Percentiles rank a stretch among this genome's conserved stretches.
Conservation (phyloP, 2,113 vertebrate species). For the Pavo muticus region DNA sequence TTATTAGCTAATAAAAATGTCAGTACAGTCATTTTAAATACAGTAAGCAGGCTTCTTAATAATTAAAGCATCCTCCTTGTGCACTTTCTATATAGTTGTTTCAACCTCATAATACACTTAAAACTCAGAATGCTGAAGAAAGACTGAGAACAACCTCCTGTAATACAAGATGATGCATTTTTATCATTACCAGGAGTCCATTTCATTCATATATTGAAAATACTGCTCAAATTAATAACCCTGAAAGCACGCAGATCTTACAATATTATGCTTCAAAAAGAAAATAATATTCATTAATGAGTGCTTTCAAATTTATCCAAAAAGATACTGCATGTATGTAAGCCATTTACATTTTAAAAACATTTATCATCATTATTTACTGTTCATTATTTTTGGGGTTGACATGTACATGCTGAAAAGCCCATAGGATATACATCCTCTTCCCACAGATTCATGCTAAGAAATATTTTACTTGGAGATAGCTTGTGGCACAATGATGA, state of each 20-base stretch:
- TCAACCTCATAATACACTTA: slow-evolving; percentile 39
- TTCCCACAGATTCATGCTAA: background rate
- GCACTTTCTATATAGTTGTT: slow-evolving; percentile 16
- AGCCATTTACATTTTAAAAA: background rate
- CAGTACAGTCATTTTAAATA: background rate
- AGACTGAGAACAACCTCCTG: slow-evolving; percentile 40
- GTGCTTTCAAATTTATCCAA: background rate
- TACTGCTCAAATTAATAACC: background rate
- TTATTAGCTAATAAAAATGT: background rate
- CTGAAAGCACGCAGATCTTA: background rate
- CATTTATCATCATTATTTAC: background rate
- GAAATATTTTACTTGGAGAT: background rate
- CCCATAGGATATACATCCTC: background rate
- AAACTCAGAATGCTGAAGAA: slow-evolving; percentile 37
- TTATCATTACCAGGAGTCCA: background rate
- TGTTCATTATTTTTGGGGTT: background rate
- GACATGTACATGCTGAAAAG: background rate
- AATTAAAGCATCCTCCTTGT: slow-evolving; percentile 1
- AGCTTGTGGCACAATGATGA: background rate
- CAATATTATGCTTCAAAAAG: background rate
- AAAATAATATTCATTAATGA: background rate
- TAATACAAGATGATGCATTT: background rate
- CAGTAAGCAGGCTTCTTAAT: slow-evolving; percentile 33
- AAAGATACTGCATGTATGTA: background rate
- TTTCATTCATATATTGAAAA: background rate